Base-by-base conservation (phyloP, 2,113 vertebrate species). In the Lophius piscatorius region DNA sequence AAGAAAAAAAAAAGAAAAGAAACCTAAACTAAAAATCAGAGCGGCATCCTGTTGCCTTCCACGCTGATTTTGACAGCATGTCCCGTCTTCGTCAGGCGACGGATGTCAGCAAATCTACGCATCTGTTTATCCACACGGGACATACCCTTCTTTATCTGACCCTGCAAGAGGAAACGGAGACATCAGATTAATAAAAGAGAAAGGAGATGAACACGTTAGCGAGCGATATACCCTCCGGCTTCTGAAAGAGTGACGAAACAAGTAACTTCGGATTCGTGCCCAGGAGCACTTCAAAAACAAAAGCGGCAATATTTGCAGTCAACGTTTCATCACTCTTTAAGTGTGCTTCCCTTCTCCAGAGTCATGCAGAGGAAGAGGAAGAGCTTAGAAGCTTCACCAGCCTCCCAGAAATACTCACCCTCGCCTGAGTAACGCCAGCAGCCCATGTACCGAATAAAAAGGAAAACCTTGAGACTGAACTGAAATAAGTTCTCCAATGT, bases 51-150 rank as follows among this genome's bases (percentile, higher is more conserved):
- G 91, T 98, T 99, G 11, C 97, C 97, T 72, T 98, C 94, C 42
- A 99, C 96, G 82, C 97, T 98, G 93, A 98, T 98, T 86, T 98
- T 99, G 28, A 99, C 96, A 2, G 97, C 96, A 13, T 97, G 96
- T 26, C 94, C 94, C 1, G 94, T 88, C 88, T 96, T 96, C 54
- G 92, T 97, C 85, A 96, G 91, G 79, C 96, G 95, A 46, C 94
- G 94, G 86, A 97, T 97, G 86, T 98, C 96, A 6, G 94, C 93
- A 69, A 98, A 94, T 62, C 97, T 93, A 38, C 96, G 92, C 95
- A 98, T 95, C 88, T 99, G 97, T 89, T 99, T 99, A 81, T 98
- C 96, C 35, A 99, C 94, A n/a, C 97, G 94, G 62, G 95, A 95
- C 81, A 99, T 58, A 9, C 94, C 94, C 86, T 98, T 99, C 92